These are phyloP conservation scores for Bombus cullumanus DNA, from an alignment of 1,140 invertebrate genomes.

Conservation along the genomic window DNA sequence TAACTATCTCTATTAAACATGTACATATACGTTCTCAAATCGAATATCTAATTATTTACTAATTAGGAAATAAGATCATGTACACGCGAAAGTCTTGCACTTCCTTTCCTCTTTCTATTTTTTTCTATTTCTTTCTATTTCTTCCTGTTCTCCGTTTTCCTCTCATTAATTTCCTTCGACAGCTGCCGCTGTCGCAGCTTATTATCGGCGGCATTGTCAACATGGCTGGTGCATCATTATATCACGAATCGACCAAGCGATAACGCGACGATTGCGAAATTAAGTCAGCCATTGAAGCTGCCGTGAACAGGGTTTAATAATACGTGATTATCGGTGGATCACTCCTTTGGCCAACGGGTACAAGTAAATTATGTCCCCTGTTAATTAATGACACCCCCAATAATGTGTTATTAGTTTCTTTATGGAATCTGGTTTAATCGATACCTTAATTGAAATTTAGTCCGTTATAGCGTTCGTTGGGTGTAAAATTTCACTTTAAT, in stretches of 20 bases:
- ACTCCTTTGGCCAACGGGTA: background rate
- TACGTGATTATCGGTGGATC: background rate
- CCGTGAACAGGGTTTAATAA: slow-evolving; percentile 37
- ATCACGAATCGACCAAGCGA: slow-evolving; percentile 13
- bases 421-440: background rate
- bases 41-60: too few relatives aligned
- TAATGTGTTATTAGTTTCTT: background rate
- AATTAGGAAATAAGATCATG: too few relatives aligned
- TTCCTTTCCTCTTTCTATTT: background rate
- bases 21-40: background rate
- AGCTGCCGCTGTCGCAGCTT: slow-evolving; percentile 14
- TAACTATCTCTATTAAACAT: background rate
- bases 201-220: slow-evolving; percentile 35
- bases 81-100: background rate
- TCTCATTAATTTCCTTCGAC: background rate
- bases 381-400: background rate
- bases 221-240: slow-evolving; percentile 15
- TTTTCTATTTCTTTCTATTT: background rate
- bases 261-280: slow-evolving; percentile 33
- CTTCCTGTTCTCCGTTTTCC: background rate
- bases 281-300: slow-evolving; percentile 31
- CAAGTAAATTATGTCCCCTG: background rate
- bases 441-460: background rate
- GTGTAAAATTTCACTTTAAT: background rate
- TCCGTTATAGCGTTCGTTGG: background rate